Conservation (phyloP, 53 echinoderm and acorn worm genomes). For the Zoroaster sp. region DNA sequence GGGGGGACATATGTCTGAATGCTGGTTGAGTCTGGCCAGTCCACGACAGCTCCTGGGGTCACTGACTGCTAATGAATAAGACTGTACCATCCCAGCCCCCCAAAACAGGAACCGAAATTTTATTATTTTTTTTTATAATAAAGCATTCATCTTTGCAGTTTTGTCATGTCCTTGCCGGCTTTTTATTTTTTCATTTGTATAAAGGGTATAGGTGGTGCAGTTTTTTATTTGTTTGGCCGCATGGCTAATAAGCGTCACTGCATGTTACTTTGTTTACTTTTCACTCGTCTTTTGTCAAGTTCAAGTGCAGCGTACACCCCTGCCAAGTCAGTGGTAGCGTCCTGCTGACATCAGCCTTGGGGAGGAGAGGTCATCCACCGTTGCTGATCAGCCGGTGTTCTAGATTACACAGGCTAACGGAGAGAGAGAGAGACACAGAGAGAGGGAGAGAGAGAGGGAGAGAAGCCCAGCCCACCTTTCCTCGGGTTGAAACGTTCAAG, state of each 20-base stretch:
- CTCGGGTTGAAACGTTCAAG: slow-evolving; percentile 61
- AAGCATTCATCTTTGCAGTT: neutral
- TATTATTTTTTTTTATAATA: neutral
- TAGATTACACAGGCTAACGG: slow-evolving; percentile 26
- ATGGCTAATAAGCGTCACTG: neutral
- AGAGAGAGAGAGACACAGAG: neutral
- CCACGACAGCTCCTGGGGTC: neutral
- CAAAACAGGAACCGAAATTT: neutral
- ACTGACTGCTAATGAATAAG: slow-evolving; percentile 33
- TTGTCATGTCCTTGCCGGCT: neutral
- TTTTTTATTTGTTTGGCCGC: neutral
- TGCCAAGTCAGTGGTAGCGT: neutral
- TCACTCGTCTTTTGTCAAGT: slow-evolving; percentile 35
- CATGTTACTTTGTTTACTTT: neutral
- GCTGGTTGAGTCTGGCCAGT: slow-evolving; percentile 19
- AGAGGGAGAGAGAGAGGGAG: neutral
- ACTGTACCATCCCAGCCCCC: slow-evolving; percentile 7
- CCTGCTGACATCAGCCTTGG: neutral
- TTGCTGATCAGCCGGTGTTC: slow-evolving; percentile 39
- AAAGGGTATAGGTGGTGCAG: too few relatives aligned
- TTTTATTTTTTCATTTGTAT: neutral
- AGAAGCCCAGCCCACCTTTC: slow-evolving; percentile 20
- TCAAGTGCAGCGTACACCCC: slow-evolving; percentile 43
- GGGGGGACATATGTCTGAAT: neutral
- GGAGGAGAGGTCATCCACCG: slow-evolving; percentile 37